Evolutionary conservation across 2,797 vertebrate species (phyloP), one percentile per base, ranked within the genome.

Genomic region (Thunnus albacares): DNA sequence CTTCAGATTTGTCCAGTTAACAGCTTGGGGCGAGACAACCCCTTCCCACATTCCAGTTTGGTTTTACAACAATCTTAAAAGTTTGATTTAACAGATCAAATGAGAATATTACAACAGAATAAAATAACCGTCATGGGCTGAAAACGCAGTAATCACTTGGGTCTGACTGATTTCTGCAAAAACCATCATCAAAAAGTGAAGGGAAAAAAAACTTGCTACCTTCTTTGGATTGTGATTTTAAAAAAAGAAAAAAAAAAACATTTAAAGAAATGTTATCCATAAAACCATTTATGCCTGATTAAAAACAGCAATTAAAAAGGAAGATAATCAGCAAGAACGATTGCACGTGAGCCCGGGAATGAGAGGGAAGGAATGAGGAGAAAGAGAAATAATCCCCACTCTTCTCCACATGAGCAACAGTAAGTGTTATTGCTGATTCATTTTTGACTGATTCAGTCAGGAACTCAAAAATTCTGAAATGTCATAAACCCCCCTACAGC

Each of bases 331-430:
- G 85, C 75, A 82, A 93, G 89, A 96, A 93, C 90, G 93, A 98
- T 98, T 98, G 97, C 97, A 98, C 97, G 81, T 96, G 95, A 97
- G 96, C 97, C 96, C 96, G 95, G 94, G 94, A 95, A 96, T 92
- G 95, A 90, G 77, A 79, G 94, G 91, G 93, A 93, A 95, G 93
- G 94, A 92, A 92, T 90, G 92, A 93, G 62, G 92, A 95, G 65
- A 75, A 77, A 68, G 79, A 76, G 59, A 71, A 83, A 80, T 13
- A 58, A 84, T 93, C 89, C 93, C 93, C 93, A 92, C 95, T 85
- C 77, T 75, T 79, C 90, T 91, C 82, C 77, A 72, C 81, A 66
- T 81, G 89, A 88, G 82, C 53, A 83, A 95, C 91, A 75, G 59
- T 92, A 73, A 91, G 92, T 94, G 95, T 97, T 98, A 98, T 98